These are phyloP conservation scores for Oreamnos americanus DNA, from an alignment of 2,113 vertebrate species.

Conservation along the genomic window DNA sequence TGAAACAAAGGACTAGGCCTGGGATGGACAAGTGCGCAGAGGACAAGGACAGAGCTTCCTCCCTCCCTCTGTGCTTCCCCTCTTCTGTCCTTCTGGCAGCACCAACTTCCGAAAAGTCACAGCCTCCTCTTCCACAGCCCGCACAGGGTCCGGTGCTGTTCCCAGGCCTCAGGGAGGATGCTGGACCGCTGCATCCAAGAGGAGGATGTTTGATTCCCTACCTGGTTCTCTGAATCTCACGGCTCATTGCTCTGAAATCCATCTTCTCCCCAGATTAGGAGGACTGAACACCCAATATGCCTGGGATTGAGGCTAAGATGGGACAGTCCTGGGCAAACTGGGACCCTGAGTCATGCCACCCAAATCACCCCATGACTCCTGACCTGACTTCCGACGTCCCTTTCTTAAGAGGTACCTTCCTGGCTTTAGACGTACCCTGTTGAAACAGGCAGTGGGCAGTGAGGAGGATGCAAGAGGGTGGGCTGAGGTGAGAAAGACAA, in stretches of 20 bases:
- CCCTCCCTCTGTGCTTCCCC: too few relatives aligned
- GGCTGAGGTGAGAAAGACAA: not conserved
- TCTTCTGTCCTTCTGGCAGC: not conserved
- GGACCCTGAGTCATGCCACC: too few relatives aligned
- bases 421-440: not conserved
- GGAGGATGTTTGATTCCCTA: fast-evolving
- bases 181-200: not conserved
- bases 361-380: not conserved
- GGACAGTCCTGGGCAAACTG: not conserved
- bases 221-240: not conserved
- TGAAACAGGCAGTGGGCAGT: not conserved
- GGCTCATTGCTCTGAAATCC: not conserved
- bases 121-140: too few relatives aligned
- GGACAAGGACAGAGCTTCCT: not conserved
- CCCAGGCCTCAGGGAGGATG: not conserved
- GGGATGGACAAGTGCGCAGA: not conserved
- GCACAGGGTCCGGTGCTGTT: not conserved
- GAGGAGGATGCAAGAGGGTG: not conserved
- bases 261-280: not conserved
- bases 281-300: not conserved
- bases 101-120: not conserved
- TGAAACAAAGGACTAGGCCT: not conserved
- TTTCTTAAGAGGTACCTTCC: not conserved
- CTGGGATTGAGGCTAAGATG: not conserved
- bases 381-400: not conserved